Conservation (phyloP, 2,797 vertebrate species). For the Molossus alvarezi region DNA sequence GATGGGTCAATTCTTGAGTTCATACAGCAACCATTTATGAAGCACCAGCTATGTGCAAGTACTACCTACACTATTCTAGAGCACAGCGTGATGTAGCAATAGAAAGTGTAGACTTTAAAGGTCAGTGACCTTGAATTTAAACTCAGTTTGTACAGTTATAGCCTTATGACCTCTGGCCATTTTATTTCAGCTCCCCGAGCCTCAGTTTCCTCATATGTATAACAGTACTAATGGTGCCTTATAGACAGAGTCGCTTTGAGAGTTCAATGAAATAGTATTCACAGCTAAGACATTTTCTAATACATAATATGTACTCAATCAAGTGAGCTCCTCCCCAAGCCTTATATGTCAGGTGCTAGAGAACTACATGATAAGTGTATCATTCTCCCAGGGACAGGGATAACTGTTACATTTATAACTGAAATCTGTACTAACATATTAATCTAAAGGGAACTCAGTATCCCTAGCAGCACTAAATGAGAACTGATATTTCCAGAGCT, state of each 20-base stretch:
- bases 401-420: slow-evolving; percentile 66
- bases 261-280: slow-evolving; percentile 40
- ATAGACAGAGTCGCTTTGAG: neutral
- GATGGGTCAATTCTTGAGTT: neutral
- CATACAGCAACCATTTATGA: slow-evolving; percentile 22
- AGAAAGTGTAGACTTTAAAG: neutral
- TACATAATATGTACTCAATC: neutral
- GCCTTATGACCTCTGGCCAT: neutral
- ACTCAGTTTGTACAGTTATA: neutral
- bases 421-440: slow-evolving; percentile 16
- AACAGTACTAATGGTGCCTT: neutral
- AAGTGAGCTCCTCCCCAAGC: neutral
- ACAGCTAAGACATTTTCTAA: slow-evolving; percentile 6
- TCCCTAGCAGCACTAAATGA: slow-evolving; percentile 22
- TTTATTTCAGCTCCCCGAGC: neutral
- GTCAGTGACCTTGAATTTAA: neutral
- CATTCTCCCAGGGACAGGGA: neutral
- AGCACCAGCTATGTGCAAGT: neutral
- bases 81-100: neutral
- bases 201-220: neutral
- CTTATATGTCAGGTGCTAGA: neutral
- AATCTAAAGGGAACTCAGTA: slow-evolving; percentile 17
- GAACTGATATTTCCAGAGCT: slow-evolving; percentile 28
- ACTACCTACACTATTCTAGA: neutral
- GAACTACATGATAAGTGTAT: neutral